phyloP scores from a whole-genome alignment of 2,113 vertebrate genomes.

The Trematomus loennbergii region DNA sequence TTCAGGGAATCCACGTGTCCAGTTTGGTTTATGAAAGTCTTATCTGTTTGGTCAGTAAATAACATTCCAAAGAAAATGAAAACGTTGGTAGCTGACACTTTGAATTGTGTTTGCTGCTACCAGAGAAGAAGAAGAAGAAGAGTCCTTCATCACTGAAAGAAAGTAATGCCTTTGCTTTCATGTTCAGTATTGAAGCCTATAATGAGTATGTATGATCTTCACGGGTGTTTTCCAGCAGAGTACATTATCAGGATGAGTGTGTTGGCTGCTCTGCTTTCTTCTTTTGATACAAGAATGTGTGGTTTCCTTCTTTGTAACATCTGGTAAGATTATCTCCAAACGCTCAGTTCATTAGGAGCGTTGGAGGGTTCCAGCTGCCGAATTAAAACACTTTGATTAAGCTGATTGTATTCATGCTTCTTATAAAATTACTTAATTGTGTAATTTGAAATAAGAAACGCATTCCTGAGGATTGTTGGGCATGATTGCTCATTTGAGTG shows the following conservation, averaged over 20 bases:
- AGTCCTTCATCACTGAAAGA: constrained; percentile 8
- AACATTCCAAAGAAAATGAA: constrained; percentile 73
- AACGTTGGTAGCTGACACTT: constrained; percentile 24
- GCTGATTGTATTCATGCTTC: constrained; percentile 50
- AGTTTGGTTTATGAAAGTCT: constrained; percentile 62
- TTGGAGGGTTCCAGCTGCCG: constrained; percentile 50
- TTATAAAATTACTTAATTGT: constrained; percentile 50
- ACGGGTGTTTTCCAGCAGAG: constrained; percentile 21
- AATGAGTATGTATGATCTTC: constrained; percentile 29
- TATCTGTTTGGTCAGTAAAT: constrained; percentile 80
- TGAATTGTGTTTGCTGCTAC: constrained; percentile 4
- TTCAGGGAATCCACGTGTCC: constrained; percentile 55
- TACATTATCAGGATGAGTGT: constrained; percentile 37
- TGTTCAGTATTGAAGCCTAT: constrained; percentile 11
- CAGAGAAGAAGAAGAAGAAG: constrained; percentile 16
- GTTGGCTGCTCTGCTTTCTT: constrained; percentile 36
- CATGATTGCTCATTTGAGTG: constrained; percentile 44
- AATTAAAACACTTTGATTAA: constrained; percentile 57
- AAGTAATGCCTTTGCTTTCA: constrained; percentile 31
- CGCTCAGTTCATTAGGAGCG: constrained; percentile 57
- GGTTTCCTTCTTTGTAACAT: constrained; percentile 59
- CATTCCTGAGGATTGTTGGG: constrained; percentile 34
- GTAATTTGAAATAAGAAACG: constrained; percentile 54
- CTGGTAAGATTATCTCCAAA: constrained; percentile 66
- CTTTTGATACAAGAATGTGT: constrained; percentile 42